Conservation (phyloP, 2,113 vertebrate species). For the Coptodon bakossiorum region DNA sequence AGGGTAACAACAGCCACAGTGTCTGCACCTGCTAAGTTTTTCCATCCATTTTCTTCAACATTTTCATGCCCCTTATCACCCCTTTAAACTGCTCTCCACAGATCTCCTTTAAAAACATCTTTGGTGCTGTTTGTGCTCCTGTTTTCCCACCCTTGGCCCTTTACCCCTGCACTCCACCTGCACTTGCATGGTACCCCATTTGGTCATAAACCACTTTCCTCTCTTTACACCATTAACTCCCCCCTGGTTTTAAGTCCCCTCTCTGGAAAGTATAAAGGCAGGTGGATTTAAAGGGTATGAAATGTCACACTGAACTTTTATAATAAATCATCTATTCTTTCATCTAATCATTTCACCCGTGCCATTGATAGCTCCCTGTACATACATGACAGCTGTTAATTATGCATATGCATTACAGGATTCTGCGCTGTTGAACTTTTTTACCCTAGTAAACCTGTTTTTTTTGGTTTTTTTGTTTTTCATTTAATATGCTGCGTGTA, state of each 20-base stretch:
- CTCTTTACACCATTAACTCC: neutral
- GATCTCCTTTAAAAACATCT: constrained; percentile 32
- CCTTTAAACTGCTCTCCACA: constrained; percentile 46
- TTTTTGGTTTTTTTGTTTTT: neutral
- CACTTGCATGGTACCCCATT: constrained; percentile 37
- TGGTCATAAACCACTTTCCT: constrained; percentile 34
- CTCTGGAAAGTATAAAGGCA: constrained; percentile 50
- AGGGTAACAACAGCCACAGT: constrained; percentile 74
- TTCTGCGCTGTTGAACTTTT: neutral
- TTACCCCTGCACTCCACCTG: constrained; percentile 15
- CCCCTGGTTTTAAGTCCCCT: constrained; percentile 21
- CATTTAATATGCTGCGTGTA: neutral
- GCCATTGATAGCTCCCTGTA: neutral
- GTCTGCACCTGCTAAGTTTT: constrained; percentile 44
- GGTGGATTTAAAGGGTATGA: constrained; percentile 32
- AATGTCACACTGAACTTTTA: constrained; percentile 36
- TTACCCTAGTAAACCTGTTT: neutral
- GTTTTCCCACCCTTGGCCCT: constrained; percentile 42
- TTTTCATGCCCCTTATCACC: constrained; percentile 62
- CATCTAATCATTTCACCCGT: neutral
- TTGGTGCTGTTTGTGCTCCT: constrained; percentile 29
- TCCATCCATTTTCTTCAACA: neutral
- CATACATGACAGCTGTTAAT: neutral
- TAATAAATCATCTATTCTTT: constrained; percentile 37
- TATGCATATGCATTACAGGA: neutral